Evolutionary conservation across 2,797 vertebrate species (phyloP).

Genomic region (Danio jaintianensis): DNA sequence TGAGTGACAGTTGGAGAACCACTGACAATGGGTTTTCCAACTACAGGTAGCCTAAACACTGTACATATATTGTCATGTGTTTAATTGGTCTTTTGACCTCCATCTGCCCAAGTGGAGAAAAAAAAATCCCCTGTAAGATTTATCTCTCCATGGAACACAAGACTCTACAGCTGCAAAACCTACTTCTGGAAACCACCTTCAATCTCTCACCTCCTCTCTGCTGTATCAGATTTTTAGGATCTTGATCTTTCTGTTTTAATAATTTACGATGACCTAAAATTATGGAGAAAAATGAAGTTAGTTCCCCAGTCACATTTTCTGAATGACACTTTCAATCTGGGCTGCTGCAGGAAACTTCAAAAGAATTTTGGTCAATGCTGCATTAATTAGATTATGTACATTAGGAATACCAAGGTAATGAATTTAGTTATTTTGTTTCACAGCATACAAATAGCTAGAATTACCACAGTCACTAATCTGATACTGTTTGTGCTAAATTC

Average conservation of each 20-base stretch:
- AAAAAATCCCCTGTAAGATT: conserved; percentile 46
- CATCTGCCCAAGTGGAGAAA: conserved; percentile 33
- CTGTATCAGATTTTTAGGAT: conserved; percentile 26
- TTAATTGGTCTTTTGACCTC: conserved; percentile 12
- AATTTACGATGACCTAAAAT: neutral
- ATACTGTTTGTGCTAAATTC: conserved; percentile 66
- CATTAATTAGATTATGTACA: neutral
- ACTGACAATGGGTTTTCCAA: conserved; percentile 1
- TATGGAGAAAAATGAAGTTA: neutral
- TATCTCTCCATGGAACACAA: conserved; percentile 38
- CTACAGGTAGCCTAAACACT: neutral
- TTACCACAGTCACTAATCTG: conserved; percentile 66
- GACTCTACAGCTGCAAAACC: conserved; percentile 46
- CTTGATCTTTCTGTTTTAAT: conserved; percentile 19
- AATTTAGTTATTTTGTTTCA: neutral
- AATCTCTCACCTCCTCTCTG: conserved; percentile 22
- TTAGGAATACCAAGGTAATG: neutral
- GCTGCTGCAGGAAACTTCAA: neutral
- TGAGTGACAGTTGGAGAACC: neutral
- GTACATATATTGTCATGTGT: conserved; percentile 1
- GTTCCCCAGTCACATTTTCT: neutral
- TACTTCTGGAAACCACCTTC: conserved; percentile 59
- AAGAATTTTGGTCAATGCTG: neutral
- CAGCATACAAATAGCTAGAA: neutral
- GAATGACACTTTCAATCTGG: neutral